phyloP scores from a whole-genome alignment of 2,113 vertebrate species.

The Cheirogaleus medius region DNA sequence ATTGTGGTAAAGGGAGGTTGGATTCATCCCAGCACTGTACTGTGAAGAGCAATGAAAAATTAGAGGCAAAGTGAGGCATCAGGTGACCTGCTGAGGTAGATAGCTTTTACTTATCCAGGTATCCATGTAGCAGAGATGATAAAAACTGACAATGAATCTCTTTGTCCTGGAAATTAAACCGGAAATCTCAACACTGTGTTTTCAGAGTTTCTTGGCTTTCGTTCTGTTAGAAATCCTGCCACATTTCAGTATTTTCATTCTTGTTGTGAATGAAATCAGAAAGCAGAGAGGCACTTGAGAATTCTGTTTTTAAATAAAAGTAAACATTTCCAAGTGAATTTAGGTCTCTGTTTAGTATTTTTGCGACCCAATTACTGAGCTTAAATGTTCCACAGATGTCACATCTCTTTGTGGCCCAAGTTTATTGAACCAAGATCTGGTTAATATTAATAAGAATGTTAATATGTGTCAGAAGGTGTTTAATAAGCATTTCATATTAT shows the following conservation, averaged over 20 bases:
- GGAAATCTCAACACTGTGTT: constrained; percentile 73
- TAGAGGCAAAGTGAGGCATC: neutral
- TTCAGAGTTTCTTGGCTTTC: constrained; percentile 68
- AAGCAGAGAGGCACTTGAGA: constrained; percentile 75
- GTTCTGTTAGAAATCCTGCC: constrained; percentile 73
- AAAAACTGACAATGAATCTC: constrained; percentile 63
- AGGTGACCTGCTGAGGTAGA: neutral
- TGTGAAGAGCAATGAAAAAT: neutral
- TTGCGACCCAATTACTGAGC: constrained; percentile 52
- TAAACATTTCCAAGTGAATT: constrained; percentile 76
- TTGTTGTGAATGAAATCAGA: constrained; percentile 78
- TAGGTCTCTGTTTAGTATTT: constrained; percentile 70
- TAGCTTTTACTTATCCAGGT: constrained; percentile 25
- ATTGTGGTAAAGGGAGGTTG: neutral
- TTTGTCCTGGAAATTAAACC: constrained; percentile 75
- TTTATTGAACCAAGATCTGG: constrained; percentile 60
- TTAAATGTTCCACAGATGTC: constrained; percentile 69
- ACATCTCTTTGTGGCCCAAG: constrained; percentile 49
- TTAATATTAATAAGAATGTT: constrained; percentile 67
- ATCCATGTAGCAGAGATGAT: neutral
- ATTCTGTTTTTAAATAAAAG: constrained; percentile 79
- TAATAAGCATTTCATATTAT: constrained; percentile 61
- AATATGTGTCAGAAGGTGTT: constrained; percentile 63
- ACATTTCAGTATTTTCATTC: constrained; percentile 79
- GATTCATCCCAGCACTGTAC: neutral